These are phyloP conservation scores for Drosophila repleta DNA, from an alignment of 1,140 invertebrate genomes.

Conservation along the genomic window DNA sequence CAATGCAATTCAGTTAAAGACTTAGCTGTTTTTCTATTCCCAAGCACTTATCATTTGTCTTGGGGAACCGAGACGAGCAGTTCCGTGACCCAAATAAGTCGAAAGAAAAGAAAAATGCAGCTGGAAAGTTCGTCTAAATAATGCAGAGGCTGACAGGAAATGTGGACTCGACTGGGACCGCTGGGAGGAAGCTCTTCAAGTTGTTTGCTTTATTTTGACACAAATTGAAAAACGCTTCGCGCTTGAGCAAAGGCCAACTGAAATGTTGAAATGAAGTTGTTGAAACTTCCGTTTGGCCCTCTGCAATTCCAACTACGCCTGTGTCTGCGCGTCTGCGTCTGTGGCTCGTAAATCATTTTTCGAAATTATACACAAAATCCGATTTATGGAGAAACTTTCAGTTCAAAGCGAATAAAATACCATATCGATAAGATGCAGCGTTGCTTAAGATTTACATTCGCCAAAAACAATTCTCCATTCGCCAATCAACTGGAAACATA, in stretches of 20 bases:
- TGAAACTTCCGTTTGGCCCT: conserved; percentile 49
- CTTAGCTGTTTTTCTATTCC: conserved; percentile 1
- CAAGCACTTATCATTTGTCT: conserved; percentile 19
- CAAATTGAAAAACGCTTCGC: conserved; percentile 47
- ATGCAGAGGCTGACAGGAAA: conserved; percentile 40
- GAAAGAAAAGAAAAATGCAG: conserved; percentile 33
- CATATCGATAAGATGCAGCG: background rate
- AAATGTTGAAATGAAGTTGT: conserved; percentile 54
- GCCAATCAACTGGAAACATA: conserved; percentile 8
- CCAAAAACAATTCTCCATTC: conserved; percentile 22
- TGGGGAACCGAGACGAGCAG: conserved; percentile 5
- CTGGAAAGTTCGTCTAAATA: conserved; percentile 40
- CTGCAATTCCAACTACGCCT: background rate
- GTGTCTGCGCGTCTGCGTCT: conserved; percentile 17
- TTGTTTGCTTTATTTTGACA: conserved; percentile 66
- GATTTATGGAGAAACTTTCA: conserved; percentile 36
- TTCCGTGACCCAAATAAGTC: conserved; percentile 33
- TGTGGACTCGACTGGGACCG: conserved; percentile 1
- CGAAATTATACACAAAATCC: conserved; percentile 58
- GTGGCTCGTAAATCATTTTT: conserved; percentile 51
- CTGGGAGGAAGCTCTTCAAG: conserved; percentile 24
- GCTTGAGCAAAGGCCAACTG: conserved; percentile 24
- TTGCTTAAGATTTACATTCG: conserved; percentile 14
- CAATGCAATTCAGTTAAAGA: conserved; percentile 5
- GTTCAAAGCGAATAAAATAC: conserved; percentile 47